phyloP scores from a whole-genome alignment of 2,797 vertebrate species.

The Lates japonicus region DNA sequence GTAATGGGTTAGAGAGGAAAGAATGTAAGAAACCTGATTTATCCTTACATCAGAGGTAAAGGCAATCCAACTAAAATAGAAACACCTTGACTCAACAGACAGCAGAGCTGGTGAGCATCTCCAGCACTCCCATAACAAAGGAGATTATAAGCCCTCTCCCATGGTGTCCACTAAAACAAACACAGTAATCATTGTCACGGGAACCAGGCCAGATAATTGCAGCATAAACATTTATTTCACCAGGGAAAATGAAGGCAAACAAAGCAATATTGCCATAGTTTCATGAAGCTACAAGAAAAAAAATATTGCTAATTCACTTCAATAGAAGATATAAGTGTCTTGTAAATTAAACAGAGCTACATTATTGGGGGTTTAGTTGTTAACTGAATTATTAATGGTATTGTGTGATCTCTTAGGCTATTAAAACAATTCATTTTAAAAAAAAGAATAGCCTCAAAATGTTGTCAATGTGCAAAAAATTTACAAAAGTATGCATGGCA shows the following conservation, averaged over 20 bases:
- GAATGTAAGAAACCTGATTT: constrained; percentile 66
- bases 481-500: constrained; percentile 3
- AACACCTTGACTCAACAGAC: constrained; percentile 67
- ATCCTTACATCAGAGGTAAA: constrained; percentile 59
- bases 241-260: constrained; percentile 72
- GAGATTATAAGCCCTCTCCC: constrained; percentile 57
- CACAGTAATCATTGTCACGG: constrained; percentile 71
- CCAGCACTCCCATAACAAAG: constrained; percentile 63
- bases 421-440: constrained; percentile 30
- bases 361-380: constrained; percentile 38
- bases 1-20: constrained; percentile 50
- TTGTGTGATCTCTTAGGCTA: constrained; percentile 27
- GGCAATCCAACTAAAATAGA: constrained; percentile 68
- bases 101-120: constrained; percentile 67
- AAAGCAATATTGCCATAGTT: constrained; percentile 76
- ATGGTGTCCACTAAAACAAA: constrained; percentile 79
- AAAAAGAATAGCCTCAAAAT: constrained; percentile 25
- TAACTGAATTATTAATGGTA: constrained; percentile 39
- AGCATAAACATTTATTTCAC: constrained; percentile 81
- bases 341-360: constrained; percentile 41
- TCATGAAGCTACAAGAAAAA: constrained; percentile 65
- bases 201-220: constrained; percentile 77
- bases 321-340: constrained; percentile 48
- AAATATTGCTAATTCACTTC: constrained; percentile 29
- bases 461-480: constrained; percentile 27